Base-by-base conservation (phyloP, 2,113 vertebrate genomes). In the Limnothrissa miodon region DNA sequence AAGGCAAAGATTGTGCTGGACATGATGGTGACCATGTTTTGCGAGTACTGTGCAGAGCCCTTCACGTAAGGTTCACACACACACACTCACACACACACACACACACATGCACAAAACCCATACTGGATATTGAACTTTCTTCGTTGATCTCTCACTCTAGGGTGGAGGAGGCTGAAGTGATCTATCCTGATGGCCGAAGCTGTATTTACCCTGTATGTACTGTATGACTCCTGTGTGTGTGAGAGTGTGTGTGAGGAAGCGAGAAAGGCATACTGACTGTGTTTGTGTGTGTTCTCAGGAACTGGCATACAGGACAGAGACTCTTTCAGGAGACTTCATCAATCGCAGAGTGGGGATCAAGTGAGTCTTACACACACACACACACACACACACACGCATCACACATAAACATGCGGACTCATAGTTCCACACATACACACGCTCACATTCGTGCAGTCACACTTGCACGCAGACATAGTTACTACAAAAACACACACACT, bases 1-100 rank as follows among this genome's bases (percentile, higher is more conserved):
- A 89, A 99, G 98, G 97, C 97, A 48, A 99, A 99, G 94, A 97
- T 96, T 36, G 97, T 98, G 86, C 92, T 99, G 89, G 98, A 99
- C 93, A 93, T 95, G 88, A 93, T 99, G 66, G 98, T 99, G 86
- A 96, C 98, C 10, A 99, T 96, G 96, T 99, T 99, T 88, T 96
- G 97, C 90, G 96, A 97, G 91, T 99, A 99, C 80, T 99, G 98
- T 88, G 92, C 95, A 25, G 94, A 97, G 86, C 95, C 95, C 0
- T 99, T 99, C 93, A 99, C 92, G 98, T 99, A 91, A 96, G 98
- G 36, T 23, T 3, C 19, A 9, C 62, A 70, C 62, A 70, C 62
- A 70, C 62, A 36, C 62, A 36, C 62, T 36, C 62, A 33, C 62
- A 70, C 13, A 70, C 33, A 15, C 62, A 15, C 11, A 36, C 51